These are phyloP conservation scores for Triplophysa tibetana DNA, from an alignment of 2,113 vertebrate species.

Conservation along the genomic window DNA sequence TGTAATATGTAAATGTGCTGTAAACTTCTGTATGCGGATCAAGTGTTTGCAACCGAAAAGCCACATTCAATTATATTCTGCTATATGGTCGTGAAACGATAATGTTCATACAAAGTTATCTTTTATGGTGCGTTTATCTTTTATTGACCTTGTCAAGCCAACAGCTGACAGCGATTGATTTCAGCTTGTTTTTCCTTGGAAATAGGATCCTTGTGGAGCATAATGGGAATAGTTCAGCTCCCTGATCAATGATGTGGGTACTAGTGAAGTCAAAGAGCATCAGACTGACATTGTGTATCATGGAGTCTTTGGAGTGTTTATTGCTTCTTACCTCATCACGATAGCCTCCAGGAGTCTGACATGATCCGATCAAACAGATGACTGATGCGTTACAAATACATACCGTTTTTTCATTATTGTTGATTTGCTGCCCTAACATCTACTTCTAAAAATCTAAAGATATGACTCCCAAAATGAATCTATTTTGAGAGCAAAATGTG, in stretches of 20 bases:
- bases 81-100: constrained; percentile 17
- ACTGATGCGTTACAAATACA: background rate
- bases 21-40: no score
- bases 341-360: constrained; percentile 8
- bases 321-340: constrained; percentile 17
- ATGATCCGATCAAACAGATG: background rate
- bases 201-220: constrained; percentile 46
- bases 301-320: constrained; percentile 43
- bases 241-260: constrained; percentile 53
- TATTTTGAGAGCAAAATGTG: constrained; percentile 10
- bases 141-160: constrained; percentile 55
- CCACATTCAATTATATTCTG: no score
- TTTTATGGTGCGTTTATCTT: constrained; percentile 37
- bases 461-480: background rate
- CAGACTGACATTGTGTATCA: constrained; percentile 49
- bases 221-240: constrained; percentile 41
- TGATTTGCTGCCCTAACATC: background rate
- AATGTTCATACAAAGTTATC: constrained; percentile 39
- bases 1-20: no score
- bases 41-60: no score
- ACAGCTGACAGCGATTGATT: constrained; percentile 59
- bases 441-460: background rate
- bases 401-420: background rate
- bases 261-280: constrained; percentile 52
- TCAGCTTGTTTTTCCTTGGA: constrained; percentile 54